A percentile compares a stretch with the other conserved stretches of the same genome.
Evolutionary conservation across 2,888 invertebrate genomes (phyloP).

Genomic region (Trachelus iudaicus): DNA sequence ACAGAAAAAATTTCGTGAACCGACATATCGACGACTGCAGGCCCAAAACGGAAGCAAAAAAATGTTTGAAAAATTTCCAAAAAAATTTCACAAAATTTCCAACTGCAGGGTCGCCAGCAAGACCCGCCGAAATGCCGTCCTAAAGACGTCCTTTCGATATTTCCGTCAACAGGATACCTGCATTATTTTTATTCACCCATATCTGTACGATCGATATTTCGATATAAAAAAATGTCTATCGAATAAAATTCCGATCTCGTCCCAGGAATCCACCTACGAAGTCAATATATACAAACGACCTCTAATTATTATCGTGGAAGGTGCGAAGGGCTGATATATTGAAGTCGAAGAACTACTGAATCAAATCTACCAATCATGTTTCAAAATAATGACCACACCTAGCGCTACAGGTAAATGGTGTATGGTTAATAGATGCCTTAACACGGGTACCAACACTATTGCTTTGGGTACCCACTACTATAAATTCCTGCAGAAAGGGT

Average conservation of each 20-base stretch:
- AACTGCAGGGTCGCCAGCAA: no score
- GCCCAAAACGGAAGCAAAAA: background rate
- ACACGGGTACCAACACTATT: background rate
- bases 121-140: no score
- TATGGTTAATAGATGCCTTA: background rate
- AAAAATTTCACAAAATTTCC: background rate
- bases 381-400: conserved; percentile 31
- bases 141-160: no score
- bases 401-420: background rate
- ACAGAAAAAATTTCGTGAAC: conserved; percentile 12
- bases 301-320: conserved; percentile 8
- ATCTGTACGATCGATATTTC: background rate
- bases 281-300: conserved; percentile 4
- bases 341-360: conserved; percentile 24
- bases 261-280: background rate
- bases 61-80: background rate
- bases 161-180: no score
- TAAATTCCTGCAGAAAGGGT: background rate
- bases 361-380: conserved; percentile 38
- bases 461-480: background rate
- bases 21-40: background rate
- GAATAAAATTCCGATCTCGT: background rate
- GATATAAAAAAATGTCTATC: background rate
- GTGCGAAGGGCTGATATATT: conserved; percentile 7
- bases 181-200: no score